Evolutionary conservation across 2,888 invertebrate genomes (phyloP).

Genomic region (Marasmarcha lunaedactyla): DNA sequence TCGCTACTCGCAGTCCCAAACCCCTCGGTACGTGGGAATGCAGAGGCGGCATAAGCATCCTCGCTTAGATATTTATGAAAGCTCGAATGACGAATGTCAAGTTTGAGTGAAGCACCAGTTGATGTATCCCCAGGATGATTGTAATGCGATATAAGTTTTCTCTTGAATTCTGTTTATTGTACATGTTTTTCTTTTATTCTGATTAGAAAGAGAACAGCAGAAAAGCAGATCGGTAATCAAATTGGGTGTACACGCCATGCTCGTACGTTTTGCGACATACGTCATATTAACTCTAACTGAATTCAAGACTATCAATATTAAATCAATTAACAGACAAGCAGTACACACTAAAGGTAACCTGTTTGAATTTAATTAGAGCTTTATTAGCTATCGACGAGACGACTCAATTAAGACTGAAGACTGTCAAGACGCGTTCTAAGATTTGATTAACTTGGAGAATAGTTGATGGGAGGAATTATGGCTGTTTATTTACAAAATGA

Average conservation of each 20-base stretch:
- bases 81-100: constrained; percentile 43
- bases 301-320: constrained; percentile 44
- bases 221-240: too few species aligned
- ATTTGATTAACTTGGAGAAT: not conserved
- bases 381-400: constrained; percentile 25
- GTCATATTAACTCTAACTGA: too few species aligned
- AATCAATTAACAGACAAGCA: constrained; percentile 36
- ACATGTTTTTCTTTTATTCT: too few species aligned
- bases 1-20: too few species aligned
- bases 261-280: not conserved
- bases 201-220: too few species aligned
- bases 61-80: constrained; percentile 66
- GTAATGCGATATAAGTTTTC: too few species aligned
- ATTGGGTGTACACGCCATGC: too few species aligned
- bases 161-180: too few species aligned
- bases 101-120: constrained; percentile 55
- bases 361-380: constrained; percentile 34
- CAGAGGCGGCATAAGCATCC: too few species aligned
- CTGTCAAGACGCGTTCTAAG: not conserved
- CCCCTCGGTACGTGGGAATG: constrained; percentile 49
- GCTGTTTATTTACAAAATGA: constrained; percentile 28
- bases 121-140: constrained; percentile 24
- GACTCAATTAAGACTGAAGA: constrained; percentile 9
- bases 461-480: not conserved
- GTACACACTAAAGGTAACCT: constrained; percentile 32